Percentiles rank a stretch among this genome's conserved stretches.
These are phyloP conservation scores for Chrysogorgia sp. DNA, from an alignment of 92 coral and sea anemone genomes.

Conservation along the genomic window DNA sequence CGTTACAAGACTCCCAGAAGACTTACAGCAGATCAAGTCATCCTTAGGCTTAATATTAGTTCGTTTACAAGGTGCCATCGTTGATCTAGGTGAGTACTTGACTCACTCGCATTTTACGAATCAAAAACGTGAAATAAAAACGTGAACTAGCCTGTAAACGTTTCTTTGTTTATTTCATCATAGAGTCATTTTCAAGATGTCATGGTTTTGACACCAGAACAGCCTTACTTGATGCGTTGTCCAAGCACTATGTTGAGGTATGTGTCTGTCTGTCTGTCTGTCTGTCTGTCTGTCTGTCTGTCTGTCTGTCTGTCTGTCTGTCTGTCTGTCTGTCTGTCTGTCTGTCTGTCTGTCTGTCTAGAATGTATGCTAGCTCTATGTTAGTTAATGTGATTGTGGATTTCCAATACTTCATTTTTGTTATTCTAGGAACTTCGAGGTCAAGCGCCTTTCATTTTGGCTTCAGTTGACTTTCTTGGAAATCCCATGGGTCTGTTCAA, in stretches of 20 bases:
- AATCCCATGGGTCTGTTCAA: slow-evolving; percentile 97
- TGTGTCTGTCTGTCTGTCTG: slow-evolving; percentile 24
- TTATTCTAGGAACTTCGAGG: slow-evolving; percentile 80
- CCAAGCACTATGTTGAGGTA: slow-evolving; percentile 97
- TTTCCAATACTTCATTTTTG: neutral
- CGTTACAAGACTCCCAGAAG: slow-evolving; percentile 88
- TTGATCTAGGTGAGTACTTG: slow-evolving; percentile 74
- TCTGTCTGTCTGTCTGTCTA: too few relatives aligned
- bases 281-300: too few relatives aligned
- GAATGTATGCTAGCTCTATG: neutral
- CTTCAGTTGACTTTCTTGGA: slow-evolving; percentile 92
- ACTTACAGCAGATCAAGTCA: slow-evolving; percentile 76
- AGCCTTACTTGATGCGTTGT: slow-evolving; percentile 72
- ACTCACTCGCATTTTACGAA: neutral
- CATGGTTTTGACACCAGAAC: slow-evolving; percentile 90
- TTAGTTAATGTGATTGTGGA: neutral
- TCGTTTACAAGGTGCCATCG: slow-evolving; percentile 88
- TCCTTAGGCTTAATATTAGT: slow-evolving; percentile 86
- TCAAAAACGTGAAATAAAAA: neutral
- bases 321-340: too few relatives aligned
- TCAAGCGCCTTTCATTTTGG: slow-evolving; percentile 91
- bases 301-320: too few relatives aligned
- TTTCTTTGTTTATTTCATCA: slow-evolving; percentile 6
- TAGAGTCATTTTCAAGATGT: slow-evolving; percentile 77
- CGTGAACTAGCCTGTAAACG: neutral